Percentiles rank a stretch among this genome's conserved stretches.
Conservation (phyloP, 2,797 vertebrate genomes). For the Enteromius argenteus region DNA sequence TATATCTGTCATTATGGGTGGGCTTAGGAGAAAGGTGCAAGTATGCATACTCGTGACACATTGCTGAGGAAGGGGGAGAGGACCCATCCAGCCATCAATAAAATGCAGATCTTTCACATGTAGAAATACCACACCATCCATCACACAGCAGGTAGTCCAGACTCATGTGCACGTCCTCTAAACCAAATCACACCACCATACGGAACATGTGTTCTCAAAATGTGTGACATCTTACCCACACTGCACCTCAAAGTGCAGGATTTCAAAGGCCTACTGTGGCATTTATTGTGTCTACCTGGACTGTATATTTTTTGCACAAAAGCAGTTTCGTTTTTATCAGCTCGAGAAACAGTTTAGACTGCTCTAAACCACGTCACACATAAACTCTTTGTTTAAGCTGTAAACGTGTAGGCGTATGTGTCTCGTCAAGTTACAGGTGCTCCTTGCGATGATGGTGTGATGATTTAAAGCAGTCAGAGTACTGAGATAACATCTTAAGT, state of each 20-base stretch:
- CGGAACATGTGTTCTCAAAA: slow-evolving; percentile 74
- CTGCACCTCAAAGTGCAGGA: slow-evolving; percentile 60
- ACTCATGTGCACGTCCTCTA: slow-evolving; percentile 52
- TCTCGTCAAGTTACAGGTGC: slow-evolving; percentile 17
- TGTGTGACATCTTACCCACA: slow-evolving; percentile 71
- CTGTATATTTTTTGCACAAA: slow-evolving; percentile 12
- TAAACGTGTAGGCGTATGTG: slow-evolving; percentile 13
- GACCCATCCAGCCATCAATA: slow-evolving; percentile 65
- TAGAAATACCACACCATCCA: slow-evolving; percentile 75
- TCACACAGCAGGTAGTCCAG: slow-evolving; percentile 75
- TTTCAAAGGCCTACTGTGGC: slow-evolving; percentile 55
- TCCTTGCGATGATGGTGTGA: slow-evolving; percentile 27
- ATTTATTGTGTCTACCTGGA: slow-evolving; percentile 49
- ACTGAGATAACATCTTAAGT: slow-evolving; percentile 49
- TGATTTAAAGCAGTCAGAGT: slow-evolving; percentile 38
- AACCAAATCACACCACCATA: slow-evolving; percentile 62
- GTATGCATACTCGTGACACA: slow-evolving; percentile 63
- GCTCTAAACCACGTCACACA: slow-evolving; percentile 5
- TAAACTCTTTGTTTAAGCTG: slow-evolving; percentile 42
- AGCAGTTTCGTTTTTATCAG: slow-evolving; percentile 35
- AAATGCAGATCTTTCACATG: slow-evolving; percentile 69
- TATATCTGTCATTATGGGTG: slow-evolving; percentile 62
- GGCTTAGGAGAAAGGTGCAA: slow-evolving; percentile 59
- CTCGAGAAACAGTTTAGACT: slow-evolving; percentile 37
- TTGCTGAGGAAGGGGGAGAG: slow-evolving; percentile 62